Conservation (phyloP, 2,113 vertebrate genomes). For the Brevimyrus niger region DNA sequence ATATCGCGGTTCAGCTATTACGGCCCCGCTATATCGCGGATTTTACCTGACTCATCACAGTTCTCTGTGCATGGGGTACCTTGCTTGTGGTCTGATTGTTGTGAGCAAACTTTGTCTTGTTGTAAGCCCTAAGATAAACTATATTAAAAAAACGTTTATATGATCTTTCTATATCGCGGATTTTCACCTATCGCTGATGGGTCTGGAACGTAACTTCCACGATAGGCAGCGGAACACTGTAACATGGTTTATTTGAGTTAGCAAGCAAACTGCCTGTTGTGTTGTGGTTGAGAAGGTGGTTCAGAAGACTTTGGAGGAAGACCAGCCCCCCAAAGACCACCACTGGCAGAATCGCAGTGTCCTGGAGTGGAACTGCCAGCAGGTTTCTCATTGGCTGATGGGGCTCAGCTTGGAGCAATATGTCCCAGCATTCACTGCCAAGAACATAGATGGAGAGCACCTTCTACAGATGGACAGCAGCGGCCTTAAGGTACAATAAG, state of each 20-base stretch:
- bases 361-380: conserved; percentile 83
- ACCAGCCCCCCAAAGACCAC: conserved; percentile 70
- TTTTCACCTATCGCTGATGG: too few relatives aligned
- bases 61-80: too few relatives aligned
- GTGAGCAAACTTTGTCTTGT: too few relatives aligned
- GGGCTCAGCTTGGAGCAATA: conserved; percentile 83
- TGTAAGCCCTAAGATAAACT: too few relatives aligned
- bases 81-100: too few relatives aligned
- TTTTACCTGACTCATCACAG: too few relatives aligned
- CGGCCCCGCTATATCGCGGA: too few relatives aligned
- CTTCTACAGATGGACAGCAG: conserved; percentile 80
- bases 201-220: too few relatives aligned
- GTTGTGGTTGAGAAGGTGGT: conserved; percentile 1
- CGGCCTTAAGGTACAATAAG: conserved; percentile 76
- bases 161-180: too few relatives aligned
- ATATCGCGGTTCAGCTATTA: too few relatives aligned
- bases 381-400: conserved; percentile 84
- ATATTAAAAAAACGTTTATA: too few relatives aligned
- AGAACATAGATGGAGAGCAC: conserved; percentile 79
- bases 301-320: conserved; percentile 80
- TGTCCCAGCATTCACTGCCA: conserved; percentile 83
- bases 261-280: not conserved
- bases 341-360: conserved; percentile 71
- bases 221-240: too few relatives aligned
- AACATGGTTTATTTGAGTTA: not conserved